Evolutionary conservation across 2,888 invertebrate genomes (phyloP).

Genomic region (Mesochorus sp.): DNA sequence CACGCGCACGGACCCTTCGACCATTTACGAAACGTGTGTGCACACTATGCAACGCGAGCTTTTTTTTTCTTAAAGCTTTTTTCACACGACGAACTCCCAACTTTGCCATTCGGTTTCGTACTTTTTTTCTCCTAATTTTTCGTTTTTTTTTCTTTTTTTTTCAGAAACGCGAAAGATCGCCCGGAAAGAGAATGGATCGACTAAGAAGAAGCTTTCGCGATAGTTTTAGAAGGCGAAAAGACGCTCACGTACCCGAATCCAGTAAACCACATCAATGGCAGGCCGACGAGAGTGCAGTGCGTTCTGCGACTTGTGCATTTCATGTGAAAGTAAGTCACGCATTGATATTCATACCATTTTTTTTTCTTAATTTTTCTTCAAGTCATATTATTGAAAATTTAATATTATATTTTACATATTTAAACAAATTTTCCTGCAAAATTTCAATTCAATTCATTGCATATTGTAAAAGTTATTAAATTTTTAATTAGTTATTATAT

Average conservation of each 20-base stretch:
- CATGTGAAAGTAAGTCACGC: constrained; percentile 89
- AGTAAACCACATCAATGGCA: constrained; percentile 99
- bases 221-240: constrained; percentile 96
- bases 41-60: neutral
- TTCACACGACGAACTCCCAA: neutral
- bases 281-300: constrained; percentile 97
- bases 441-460: too few relatives aligned
- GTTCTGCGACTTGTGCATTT: constrained; percentile 98
- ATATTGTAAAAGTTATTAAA: too few relatives aligned
- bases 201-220: constrained; percentile 95
- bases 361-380: constrained; percentile 3
- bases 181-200: constrained; percentile 92
- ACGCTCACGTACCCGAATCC: constrained; percentile 92
- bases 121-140: neutral
- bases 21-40: constrained; percentile 21
- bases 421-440: too few relatives aligned
- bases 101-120: neutral
- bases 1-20: constrained; percentile 24
- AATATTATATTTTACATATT: too few relatives aligned
- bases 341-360: neutral
- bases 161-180: constrained; percentile 87
- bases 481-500: too few relatives aligned
- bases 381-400: too few relatives aligned
- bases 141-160: constrained; percentile 34
- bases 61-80: constrained; percentile 5